Evolutionary conservation across 2,888 invertebrate genomes (phyloP).

Genomic region (Allolobophora icterica): DNA sequence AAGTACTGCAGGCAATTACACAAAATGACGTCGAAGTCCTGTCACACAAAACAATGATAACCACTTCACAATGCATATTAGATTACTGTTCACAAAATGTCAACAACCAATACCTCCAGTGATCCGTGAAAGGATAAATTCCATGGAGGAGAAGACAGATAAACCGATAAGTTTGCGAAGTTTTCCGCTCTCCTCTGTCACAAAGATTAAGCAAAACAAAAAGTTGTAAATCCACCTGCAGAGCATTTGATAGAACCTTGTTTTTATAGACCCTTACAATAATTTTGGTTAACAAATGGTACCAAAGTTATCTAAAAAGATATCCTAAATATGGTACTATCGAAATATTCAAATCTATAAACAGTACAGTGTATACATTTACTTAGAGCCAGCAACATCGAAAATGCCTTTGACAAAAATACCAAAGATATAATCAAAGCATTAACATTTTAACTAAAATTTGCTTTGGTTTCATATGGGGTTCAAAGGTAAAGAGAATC

Average conservation of each 20-base stretch:
- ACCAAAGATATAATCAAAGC: no score
- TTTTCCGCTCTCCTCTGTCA: not conserved
- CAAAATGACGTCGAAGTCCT: no score
- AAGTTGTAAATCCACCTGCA: not conserved
- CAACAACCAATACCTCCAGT: not conserved
- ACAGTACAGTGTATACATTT: not conserved
- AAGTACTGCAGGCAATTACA: no score
- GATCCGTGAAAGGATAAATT: not conserved
- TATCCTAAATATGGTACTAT: not conserved
- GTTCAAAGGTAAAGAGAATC: no score
- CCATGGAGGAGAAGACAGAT: not conserved
- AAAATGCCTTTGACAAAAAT: no score
- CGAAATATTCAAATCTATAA: not conserved
- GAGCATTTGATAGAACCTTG: not conserved
- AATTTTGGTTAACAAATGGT: not conserved
- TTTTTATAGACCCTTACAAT: not conserved
- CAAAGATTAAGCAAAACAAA: constrained; percentile 1
- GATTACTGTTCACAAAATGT: not conserved
- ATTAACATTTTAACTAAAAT: no score
- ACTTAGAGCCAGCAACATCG: no score
- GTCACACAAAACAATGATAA: not conserved
- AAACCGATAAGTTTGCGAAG: not conserved
- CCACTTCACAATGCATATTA: not conserved
- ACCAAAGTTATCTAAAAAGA: no score
- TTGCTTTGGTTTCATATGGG: no score